These are phyloP conservation scores for Cyanoramphus novaezelandiae DNA, from an alignment of 2,113 vertebrate species.

Conservation along the genomic window DNA sequence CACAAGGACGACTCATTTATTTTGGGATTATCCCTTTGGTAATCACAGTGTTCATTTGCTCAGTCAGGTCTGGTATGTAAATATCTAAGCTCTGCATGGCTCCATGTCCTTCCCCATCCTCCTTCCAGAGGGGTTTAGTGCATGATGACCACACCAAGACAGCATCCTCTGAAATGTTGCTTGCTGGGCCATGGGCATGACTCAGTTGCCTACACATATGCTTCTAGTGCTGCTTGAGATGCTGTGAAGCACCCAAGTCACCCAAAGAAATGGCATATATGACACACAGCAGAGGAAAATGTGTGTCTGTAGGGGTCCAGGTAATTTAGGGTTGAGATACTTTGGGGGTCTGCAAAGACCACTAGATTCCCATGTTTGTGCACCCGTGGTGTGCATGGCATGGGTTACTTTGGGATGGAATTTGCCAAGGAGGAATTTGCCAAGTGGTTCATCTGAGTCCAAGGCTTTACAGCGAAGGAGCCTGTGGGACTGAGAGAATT, in stretches of 20 bases:
- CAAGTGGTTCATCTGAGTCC: background rate
- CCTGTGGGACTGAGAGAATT: background rate
- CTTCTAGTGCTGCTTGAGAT: background rate
- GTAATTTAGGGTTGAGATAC: background rate
- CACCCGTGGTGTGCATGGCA: background rate
- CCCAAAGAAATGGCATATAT: background rate
- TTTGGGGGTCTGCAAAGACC: background rate
- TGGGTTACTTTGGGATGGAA: background rate
- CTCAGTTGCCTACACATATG: accelerated
- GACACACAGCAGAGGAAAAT: background rate
- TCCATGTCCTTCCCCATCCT: background rate
- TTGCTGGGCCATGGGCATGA: background rate
- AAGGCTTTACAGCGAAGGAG: background rate
- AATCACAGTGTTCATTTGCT: background rate
- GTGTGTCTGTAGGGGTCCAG: background rate
- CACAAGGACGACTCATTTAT: background rate
- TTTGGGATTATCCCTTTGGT: background rate
- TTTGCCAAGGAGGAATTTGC: background rate
- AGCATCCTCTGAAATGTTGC: background rate
- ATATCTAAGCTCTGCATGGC: too few species aligned
- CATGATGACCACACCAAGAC: background rate
- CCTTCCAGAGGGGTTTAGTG: background rate
- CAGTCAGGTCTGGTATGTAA: background rate
- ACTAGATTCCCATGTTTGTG: background rate
- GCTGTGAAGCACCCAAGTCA: background rate